Conservation (phyloP, 92 coral and sea anemone species). For the Phymanthus crucifer region DNA sequence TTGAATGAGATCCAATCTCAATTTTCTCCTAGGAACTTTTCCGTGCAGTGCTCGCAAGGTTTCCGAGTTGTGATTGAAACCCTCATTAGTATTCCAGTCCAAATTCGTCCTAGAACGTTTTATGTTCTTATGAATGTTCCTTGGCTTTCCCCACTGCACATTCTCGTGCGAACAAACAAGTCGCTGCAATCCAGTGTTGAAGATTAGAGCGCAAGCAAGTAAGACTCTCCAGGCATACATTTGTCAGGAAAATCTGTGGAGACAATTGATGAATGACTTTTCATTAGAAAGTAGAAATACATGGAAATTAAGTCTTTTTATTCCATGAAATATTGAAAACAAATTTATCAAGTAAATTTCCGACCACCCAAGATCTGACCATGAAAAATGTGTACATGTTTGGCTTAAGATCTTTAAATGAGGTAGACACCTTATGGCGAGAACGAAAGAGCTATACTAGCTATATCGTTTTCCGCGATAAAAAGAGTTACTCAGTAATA, state of each 20-base stretch:
- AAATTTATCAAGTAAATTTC: too few relatives aligned
- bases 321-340: too few relatives aligned
- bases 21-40: neutral
- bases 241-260: conserved; percentile 3
- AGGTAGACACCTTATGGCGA: too few relatives aligned
- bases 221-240: conserved; percentile 22
- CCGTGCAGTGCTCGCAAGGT: neutral
- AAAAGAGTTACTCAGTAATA: too few relatives aligned
- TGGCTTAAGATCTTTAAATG: too few relatives aligned
- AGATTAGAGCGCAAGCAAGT: conserved; percentile 7
- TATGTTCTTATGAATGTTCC: neutral
- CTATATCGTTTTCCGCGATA: too few relatives aligned
- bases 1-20: neutral
- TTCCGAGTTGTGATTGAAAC: neutral
- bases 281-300: neutral
- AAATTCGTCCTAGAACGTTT: neutral
- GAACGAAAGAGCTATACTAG: too few relatives aligned
- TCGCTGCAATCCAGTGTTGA: neutral
- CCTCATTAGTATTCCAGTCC: neutral
- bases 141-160: neutral
- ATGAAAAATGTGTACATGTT: too few relatives aligned
- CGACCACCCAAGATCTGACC: too few relatives aligned
- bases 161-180: neutral
- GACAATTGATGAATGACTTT: neutral
- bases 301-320: too few relatives aligned